These are phyloP conservation scores for Anniella stebbinsi DNA, from an alignment of 2,797 vertebrate species.

Conservation along the genomic window DNA sequence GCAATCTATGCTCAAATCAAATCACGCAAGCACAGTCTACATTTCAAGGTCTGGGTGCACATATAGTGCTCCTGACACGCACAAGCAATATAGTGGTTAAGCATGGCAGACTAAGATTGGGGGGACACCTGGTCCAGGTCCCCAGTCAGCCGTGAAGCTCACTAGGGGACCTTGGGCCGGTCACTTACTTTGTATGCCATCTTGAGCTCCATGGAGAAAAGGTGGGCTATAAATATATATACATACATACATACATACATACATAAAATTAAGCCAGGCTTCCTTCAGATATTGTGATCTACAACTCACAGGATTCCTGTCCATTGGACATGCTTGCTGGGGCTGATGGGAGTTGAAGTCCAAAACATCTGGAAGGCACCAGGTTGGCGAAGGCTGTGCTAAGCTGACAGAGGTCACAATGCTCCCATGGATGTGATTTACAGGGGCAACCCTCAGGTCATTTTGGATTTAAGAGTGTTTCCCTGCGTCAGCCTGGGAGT, in stretches of 20 bases:
- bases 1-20: neutral
- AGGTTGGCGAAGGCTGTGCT: neutral
- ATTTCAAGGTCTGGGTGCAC: neutral
- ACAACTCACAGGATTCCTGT: neutral
- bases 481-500: neutral
- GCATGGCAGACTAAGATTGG: neutral
- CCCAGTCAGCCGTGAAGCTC: too few species aligned
- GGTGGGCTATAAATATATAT: too few species aligned
- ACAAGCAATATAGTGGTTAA: neutral
- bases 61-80: too few species aligned
- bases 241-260: neutral
- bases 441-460: neutral
- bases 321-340: neutral
- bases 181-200: neutral
- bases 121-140: neutral
- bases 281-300: too few species aligned
- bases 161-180: neutral
- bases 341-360: neutral
- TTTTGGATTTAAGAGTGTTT: too few species aligned
- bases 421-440: neutral
- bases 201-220: neutral
- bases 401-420: neutral
- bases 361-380: too few species aligned
- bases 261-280: neutral
- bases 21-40: neutral